Evolutionary conservation across 1,140 invertebrate genomes (phyloP).

Genomic region (Magallana gigas): DNA sequence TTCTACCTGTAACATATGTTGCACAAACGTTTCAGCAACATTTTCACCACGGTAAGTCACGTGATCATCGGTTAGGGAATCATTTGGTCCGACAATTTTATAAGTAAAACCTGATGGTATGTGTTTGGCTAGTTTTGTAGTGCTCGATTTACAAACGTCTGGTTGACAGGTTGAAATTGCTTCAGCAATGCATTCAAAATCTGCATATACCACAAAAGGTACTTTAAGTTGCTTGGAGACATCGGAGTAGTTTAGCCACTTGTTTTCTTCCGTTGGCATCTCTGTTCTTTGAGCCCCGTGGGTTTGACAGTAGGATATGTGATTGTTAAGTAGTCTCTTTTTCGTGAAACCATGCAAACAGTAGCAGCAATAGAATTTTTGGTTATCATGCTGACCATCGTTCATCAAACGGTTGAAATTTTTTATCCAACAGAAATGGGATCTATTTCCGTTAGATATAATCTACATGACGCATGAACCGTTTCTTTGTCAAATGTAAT

Average conservation of each 20-base stretch:
- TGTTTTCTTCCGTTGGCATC: slow-evolving; percentile 44
- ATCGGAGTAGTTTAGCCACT: slow-evolving; percentile 51
- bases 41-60: slow-evolving; percentile 44
- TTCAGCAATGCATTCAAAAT: too few relatives aligned
- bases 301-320: slow-evolving; percentile 43
- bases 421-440: slow-evolving; percentile 53
- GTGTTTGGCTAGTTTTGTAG: slow-evolving; percentile 34
- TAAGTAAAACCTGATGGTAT: too few relatives aligned
- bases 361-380: slow-evolving; percentile 47
- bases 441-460: slow-evolving; percentile 45
- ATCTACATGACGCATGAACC: slow-evolving; percentile 41
- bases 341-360: too few relatives aligned
- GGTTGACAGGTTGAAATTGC: too few relatives aligned
- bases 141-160: too few relatives aligned
- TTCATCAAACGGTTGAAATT: slow-evolving; percentile 45
- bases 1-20: slow-evolving; percentile 39
- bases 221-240: slow-evolving; percentile 45
- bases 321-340: slow-evolving; percentile 48
- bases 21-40: slow-evolving; percentile 31
- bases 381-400: not conserved
- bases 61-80: slow-evolving; percentile 43
- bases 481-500: slow-evolving; percentile 25
- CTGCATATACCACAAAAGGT: too few relatives aligned
- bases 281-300: slow-evolving; percentile 50
- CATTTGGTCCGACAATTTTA: too few relatives aligned